Percentiles rank a stretch among this genome's conserved stretches.
Conservation (phyloP, 2,888 invertebrate species). For the Tetragonisca angustula region DNA sequence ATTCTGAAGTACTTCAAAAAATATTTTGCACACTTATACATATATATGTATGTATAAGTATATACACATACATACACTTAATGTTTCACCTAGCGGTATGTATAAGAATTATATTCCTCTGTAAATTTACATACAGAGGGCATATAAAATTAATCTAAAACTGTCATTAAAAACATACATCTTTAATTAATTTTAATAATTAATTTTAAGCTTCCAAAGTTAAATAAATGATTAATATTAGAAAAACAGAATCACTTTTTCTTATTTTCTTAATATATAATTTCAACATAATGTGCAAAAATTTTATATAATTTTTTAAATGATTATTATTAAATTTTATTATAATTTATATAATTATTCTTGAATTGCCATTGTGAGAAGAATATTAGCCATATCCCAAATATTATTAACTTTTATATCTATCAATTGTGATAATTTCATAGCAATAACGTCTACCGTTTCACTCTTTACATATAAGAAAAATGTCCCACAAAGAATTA, state of each 20-base stretch:
- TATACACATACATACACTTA: too few species aligned
- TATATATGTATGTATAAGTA: background rate
- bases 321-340: conserved; percentile 20
- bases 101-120: background rate
- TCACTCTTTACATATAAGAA: conserved; percentile 49
- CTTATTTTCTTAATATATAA: background rate
- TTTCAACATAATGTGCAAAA: background rate
- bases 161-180: background rate
- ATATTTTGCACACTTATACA: background rate
- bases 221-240: background rate
- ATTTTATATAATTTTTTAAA: background rate
- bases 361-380: conserved; percentile 64
- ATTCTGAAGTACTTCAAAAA: background rate
- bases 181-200: background rate
- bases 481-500: conserved; percentile 69
- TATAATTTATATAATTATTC: conserved; percentile 43
- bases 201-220: background rate
- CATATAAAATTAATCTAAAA: background rate
- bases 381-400: conserved; percentile 67
- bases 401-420: conserved; percentile 63
- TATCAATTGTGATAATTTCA: conserved; percentile 64
- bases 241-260: background rate
- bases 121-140: background rate
- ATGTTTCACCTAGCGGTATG: background rate
- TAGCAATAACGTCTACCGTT: conserved; percentile 36